Percentiles rank a stretch among this genome's conserved stretches.
phyloP scores from a whole-genome alignment of 1,140 invertebrate species.

The Macrocentrus cingulum region DNA sequence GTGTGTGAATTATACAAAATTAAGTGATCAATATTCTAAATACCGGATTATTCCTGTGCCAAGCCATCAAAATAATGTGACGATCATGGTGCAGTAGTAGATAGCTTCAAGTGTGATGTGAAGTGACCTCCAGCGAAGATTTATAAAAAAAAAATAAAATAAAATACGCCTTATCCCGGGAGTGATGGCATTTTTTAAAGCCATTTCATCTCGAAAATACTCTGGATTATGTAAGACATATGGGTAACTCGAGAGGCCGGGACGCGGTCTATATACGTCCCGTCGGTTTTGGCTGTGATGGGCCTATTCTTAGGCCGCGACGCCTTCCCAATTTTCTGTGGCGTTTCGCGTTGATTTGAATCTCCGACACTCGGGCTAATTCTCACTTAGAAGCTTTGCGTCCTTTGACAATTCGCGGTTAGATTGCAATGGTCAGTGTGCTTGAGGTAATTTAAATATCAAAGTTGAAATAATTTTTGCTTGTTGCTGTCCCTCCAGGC shows the following conservation, averaged over 20 bases:
- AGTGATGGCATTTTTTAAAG: no score
- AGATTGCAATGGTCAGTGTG: conserved; percentile 19
- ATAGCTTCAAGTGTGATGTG: conserved; percentile 21
- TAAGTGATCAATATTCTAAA: no score
- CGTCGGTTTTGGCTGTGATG: conserved; percentile 35
- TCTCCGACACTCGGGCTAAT: neutral
- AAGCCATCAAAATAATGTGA: no score
- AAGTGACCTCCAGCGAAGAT: conserved; percentile 25
- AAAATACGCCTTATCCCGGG: no score
- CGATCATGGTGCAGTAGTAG: neutral
- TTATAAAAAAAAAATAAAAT: conserved; percentile 20
- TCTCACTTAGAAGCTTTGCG: conserved; percentile 1
- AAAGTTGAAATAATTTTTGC: neutral
- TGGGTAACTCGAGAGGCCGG: conserved; percentile 47
- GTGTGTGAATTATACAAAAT: no score
- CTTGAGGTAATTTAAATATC: neutral
- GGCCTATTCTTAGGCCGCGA: conserved; percentile 39
- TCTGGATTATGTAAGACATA: conserved; percentile 42
- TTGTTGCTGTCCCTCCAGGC: conserved; percentile 49
- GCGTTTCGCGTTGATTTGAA: conserved; percentile 2
- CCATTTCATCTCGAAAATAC: conserved; percentile 11
- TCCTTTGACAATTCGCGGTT: conserved; percentile 9
- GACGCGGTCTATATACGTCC: conserved; percentile 50
- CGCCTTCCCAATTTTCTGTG: conserved; percentile 40
- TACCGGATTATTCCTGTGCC: neutral